A percentile compares a stretch with the other conserved stretches of the same genome.
These are phyloP conservation scores for Actinemys pallida DNA, from an alignment of 2,113 vertebrate species.

Conservation along the genomic window DNA sequence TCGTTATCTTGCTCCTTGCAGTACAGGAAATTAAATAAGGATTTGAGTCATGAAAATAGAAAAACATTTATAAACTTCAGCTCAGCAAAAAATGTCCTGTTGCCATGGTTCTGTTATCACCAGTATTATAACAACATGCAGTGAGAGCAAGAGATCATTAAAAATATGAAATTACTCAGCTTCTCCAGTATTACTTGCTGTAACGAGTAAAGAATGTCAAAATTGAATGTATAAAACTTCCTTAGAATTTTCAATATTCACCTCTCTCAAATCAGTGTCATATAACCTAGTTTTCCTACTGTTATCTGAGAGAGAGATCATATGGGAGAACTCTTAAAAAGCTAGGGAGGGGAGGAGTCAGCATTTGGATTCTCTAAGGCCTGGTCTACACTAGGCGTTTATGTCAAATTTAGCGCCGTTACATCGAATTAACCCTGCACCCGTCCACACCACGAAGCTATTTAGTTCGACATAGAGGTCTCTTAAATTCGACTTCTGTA, in stretches of 20 bases:
- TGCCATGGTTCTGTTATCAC: conserved; percentile 63
- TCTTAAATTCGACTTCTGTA: too few relatives aligned
- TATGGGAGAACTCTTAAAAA: not conserved
- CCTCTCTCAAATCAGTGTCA: not conserved
- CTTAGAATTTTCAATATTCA: not conserved
- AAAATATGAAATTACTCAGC: conserved; percentile 64
- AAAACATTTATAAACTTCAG: conserved; percentile 69
- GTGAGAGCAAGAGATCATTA: conserved; percentile 40
- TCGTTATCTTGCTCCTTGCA: conserved; percentile 49
- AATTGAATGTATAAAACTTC: not conserved
- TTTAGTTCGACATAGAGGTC: too few relatives aligned
- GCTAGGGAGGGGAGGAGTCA: not conserved
- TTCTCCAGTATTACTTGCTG: conserved; percentile 48
- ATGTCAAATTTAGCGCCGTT: too few relatives aligned
- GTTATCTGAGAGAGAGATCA: not conserved
- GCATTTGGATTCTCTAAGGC: not conserved
- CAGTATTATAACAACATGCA: conserved; percentile 56
- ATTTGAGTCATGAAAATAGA: conserved; percentile 71
- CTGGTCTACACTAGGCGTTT: too few relatives aligned
- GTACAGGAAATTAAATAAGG: conserved; percentile 72
- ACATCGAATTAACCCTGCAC: too few relatives aligned
- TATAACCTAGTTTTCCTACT: not conserved
- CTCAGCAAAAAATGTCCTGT: conserved; percentile 70
- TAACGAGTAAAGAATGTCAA: conserved; percentile 18
- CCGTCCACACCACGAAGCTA: too few relatives aligned